Evolutionary conservation across 2,888 invertebrate genomes (phyloP), one percentile per base, ranked within the genome.

Genomic region (Zaprionus bogoriensis): DNA sequence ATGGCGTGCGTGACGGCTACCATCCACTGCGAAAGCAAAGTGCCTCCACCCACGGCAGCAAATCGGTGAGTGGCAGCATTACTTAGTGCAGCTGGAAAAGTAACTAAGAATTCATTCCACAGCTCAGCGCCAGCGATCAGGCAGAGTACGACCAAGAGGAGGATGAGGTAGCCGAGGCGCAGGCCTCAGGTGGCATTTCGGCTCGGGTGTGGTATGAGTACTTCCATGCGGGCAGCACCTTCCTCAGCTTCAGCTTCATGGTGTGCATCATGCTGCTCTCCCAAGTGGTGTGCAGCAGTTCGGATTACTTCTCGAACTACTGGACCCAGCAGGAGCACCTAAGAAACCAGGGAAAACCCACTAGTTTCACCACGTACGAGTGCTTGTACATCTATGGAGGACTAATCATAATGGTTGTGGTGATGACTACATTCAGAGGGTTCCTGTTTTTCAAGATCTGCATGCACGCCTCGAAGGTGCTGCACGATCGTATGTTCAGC

Each of bases 401-500:
- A 0, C 76, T 91, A 3, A 91, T 91, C 23, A 61, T 91, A 25
- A 89, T 81, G 2, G 91, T 91, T 5, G 88, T 91, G 27, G 30
- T 90, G 36, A 89, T 89, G 87, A 93, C 93, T 44, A 91, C 93
- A 6, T 91, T 92, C 4, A 92, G 95, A 10, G 94, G 94, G 0
- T 92, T 93, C 72, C 92, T 94, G 78, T 96, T 95, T 91, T 96
- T 96, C 90, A 93, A 93, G 79, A 92, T 95, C 10, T 96, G 95
- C 89, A 95, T 96, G 93, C 93, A 92, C 9, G 93, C 96, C 0
- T 96, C 96, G 0, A 93, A 93, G 67, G 93, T 93, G 61, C 92
- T 98, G 2, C 98, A 98, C 89, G 94, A 95, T 80, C 92, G 92
- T n/a, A 97, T 98, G 97, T 97, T 98, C 90, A 91, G 93, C 41